Evolutionary conservation across 2,797 vertebrate genomes (phyloP), one percentile per base, ranked within the genome.

Genomic region (Spinus olivaceus): DNA sequence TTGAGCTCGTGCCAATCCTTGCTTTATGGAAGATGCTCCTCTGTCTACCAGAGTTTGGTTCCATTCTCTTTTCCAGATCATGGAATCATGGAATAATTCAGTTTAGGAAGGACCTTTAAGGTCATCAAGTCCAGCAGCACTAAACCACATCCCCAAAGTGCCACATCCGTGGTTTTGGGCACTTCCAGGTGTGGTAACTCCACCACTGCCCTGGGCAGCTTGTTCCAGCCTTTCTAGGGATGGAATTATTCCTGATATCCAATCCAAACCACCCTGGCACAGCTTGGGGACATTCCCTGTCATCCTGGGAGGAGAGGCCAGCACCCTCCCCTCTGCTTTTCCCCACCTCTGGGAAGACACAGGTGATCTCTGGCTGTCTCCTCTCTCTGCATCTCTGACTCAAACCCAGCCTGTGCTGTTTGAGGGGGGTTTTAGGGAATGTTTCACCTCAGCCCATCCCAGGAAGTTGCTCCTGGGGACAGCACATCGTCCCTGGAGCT

Each of bases 1-100:
- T 27, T 9, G 21, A 71, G 71, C 66, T 59, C 0, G 0, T 42
- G 12, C 28, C 47, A 10, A 0, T 44, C 18, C 41, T 46, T 8
- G 23, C 12, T 54, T 63, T 23, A 2, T 28, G 66, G 47, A 8
- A 15, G 10, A 12, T 32, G 0, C 8, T 83, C 22, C 14, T 2
- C 0, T 60, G 57, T 28, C 39, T 92, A n/a, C 28, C 23, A 30
- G 7, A 0, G 15, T 21, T 71, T 39, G 39, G 6, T 33, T 33
- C 19, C 5, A 0, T 42, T 73, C 28, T 71, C 28, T 23, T 60
- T 41, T 46, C 35, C 16, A 13, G 4, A 2, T 30, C 6, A 0
- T 1, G 2, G 13, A 53, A 37, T 60, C n/a, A 0, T 12, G 12
- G n/a, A 27, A 12, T 33, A 35, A 47, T 54, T 22, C 8, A 6